Evolutionary conservation across 53 echinoderm and acorn worm genomes (phyloP), one percentile per base, ranked within the genome.

Genomic region (Paelopatides confundens): DNA sequence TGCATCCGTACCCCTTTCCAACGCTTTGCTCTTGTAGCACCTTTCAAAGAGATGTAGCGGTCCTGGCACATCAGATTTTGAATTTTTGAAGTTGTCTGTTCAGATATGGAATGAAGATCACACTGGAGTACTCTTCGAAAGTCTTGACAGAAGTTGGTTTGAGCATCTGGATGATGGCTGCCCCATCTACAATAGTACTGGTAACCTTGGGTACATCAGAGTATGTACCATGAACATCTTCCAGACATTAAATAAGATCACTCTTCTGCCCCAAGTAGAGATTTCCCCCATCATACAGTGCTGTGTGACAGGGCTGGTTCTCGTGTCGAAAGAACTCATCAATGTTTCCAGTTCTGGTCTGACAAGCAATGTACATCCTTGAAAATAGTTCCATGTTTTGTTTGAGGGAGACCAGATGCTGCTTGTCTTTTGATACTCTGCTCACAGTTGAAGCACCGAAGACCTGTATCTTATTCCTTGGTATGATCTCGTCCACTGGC

Each of bases 1-100:
- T 82, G 82, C 35, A 70, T 67, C 5, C 91, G 58, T 2, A 71
- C 65, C 10, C 87, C 84, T 63, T 82, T 69, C 15, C 91, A 87
- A 17, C 91, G 53, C 87, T 87, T 91, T 37, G 65, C 31, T 32
- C 87, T 62, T 1, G 87, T 71, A 43, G 43, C 17, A 5, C 7
- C 84, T 37, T 91, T 91, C 48, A 87, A 54, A 31, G 76, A 71
- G 11, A 66, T 6, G 33, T 87, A 91, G 8, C 35, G 36, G 63
- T 87, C 91, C 87, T 71, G 87, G 11, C 87, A 65, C 18, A 11
- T 0, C 9, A 63, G 18, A 2, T 62, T 86, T 15, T 38, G 29
- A 5, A 40, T 5, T 10, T 40, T 40, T 10, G 0, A 7, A 40
- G 40, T 7, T 40, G 10, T 40, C n/a, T n/a, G n/a, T n/a, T n/a